Evolutionary conservation across 1,140 invertebrate genomes (phyloP).

Genomic region (Armadillidium nasatum): DNA sequence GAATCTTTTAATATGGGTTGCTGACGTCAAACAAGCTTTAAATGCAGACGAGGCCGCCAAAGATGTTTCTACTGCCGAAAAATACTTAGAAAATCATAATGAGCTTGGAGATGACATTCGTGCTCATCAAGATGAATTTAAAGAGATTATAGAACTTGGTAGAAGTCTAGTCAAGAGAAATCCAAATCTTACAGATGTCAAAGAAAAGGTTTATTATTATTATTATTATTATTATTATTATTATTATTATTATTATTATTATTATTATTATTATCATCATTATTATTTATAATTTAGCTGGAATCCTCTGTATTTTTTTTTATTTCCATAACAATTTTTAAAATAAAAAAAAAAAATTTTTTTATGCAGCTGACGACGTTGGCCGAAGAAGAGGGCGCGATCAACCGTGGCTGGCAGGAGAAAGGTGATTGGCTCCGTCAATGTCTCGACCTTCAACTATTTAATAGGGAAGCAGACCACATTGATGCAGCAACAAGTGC

Average conservation of each 20-base stretch:
- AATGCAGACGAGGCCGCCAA: conserved; percentile 75
- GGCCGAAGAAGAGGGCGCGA: conserved; percentile 67
- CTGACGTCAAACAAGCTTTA: conserved; percentile 70
- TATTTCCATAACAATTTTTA: no score
- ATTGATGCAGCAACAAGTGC: conserved; percentile 91
- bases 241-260: no score
- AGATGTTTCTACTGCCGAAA: conserved; percentile 85
- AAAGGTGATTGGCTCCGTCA: conserved; percentile 79
- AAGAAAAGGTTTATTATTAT: conserved; percentile 38
- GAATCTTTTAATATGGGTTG: conserved; percentile 65
- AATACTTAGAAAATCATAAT: conserved; percentile 81
- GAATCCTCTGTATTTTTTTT: no score
- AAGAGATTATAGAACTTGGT: conserved; percentile 48
- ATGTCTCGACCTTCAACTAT: conserved; percentile 78
- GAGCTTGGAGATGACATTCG: conserved; percentile 88
- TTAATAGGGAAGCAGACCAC: conserved; percentile 94
- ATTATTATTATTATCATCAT: no score
- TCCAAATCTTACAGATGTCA: conserved; percentile 39
- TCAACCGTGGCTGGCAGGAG: conserved; percentile 69
- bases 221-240: no score
- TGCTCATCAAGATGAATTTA: conserved; percentile 77
- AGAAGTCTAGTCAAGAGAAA: conserved; percentile 48
- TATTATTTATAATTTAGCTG: no score
- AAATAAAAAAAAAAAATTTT: no score
- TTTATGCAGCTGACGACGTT: conserved; percentile 62